Evolutionary conservation across 2,888 invertebrate genomes (phyloP), one percentile per base, ranked within the genome.

Genomic region (Dichetophora obliterata): DNA sequence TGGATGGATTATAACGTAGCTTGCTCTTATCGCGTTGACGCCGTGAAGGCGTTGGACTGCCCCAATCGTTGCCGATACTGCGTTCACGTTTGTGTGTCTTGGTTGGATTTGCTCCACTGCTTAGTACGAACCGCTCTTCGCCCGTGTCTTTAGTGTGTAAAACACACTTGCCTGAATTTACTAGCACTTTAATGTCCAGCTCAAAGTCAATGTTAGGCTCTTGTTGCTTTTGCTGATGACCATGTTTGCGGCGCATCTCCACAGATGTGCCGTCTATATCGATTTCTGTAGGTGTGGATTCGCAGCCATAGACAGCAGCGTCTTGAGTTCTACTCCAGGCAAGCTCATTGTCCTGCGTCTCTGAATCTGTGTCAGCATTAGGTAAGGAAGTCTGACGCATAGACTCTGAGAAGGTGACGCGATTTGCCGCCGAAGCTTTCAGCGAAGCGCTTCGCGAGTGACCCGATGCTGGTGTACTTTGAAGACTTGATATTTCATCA

Each of bases 171-270:
- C 98, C 98, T 84, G 97, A 97, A 89, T 98, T 98, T 79, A 99
- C 97, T 84, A 97, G 93, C 63, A 98, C 98, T 90, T 98, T 98
- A 6, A 99, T 96, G 88, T 98, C 98, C 82, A 99, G 90, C 87
- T 98, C 98, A 86, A 99, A 95, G 89, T 98, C 98, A 75, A 98
- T 96, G 86, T 96, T 97, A 0, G 98, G 97, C 85, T 97, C 97
- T 76, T 85, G 87, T 75, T 88, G 89, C 70, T 90, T 90, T 54
- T 88, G 89, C 14, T 80, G 75, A 85, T 90, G 84, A n/a, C 85
- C 85, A 76, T 86, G 86, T 82, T 92, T 93, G 71, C 91, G 91
- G 37, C 93, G 89, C 82, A 93, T 88, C 82, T 93, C 92, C 4
- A 93, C 92, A 61, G 91, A 91, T 77, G 92, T 92, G 2, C 92